phyloP scores from a whole-genome alignment of 2,113 vertebrate genomes.

The Eurystomus gularis region DNA sequence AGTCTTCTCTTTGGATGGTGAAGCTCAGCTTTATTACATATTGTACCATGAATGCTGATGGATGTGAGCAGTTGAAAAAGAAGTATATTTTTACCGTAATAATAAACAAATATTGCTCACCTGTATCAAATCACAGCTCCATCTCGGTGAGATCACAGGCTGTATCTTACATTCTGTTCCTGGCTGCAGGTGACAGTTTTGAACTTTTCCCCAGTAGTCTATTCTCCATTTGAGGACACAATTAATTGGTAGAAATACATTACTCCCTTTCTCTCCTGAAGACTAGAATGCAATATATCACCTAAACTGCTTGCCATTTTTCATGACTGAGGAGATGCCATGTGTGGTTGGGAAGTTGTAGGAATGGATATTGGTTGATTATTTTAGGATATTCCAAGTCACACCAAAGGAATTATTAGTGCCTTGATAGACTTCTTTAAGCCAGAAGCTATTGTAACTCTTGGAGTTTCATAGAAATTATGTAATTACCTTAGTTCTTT shows the following conservation, averaged over 20 bases:
- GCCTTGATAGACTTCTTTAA: not conserved
- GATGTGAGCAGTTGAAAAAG: not conserved
- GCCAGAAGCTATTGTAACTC: not conserved
- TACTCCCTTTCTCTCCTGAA: not conserved
- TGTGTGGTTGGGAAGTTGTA: not conserved
- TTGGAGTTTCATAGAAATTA: not conserved
- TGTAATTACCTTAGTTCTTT: not conserved
- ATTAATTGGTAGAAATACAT: not conserved
- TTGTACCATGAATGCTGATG: not conserved
- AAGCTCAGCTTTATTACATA: not conserved
- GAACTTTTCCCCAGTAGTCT: not conserved
- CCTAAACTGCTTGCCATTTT: not conserved
- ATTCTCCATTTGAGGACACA: not conserved
- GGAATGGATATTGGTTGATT: not conserved
- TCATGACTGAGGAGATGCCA: not conserved
- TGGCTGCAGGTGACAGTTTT: not conserved
- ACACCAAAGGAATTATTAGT: not conserved
- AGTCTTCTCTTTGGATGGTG: not conserved
- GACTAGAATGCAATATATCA: not conserved
- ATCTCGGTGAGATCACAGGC: not conserved
- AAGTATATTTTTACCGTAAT: not conserved
- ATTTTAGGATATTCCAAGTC: not conserved
- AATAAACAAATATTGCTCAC: not conserved
- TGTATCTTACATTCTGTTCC: not conserved
- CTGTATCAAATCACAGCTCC: no score